phyloP scores from a whole-genome alignment of 2,113 vertebrate genomes.

The Apus apus region DNA sequence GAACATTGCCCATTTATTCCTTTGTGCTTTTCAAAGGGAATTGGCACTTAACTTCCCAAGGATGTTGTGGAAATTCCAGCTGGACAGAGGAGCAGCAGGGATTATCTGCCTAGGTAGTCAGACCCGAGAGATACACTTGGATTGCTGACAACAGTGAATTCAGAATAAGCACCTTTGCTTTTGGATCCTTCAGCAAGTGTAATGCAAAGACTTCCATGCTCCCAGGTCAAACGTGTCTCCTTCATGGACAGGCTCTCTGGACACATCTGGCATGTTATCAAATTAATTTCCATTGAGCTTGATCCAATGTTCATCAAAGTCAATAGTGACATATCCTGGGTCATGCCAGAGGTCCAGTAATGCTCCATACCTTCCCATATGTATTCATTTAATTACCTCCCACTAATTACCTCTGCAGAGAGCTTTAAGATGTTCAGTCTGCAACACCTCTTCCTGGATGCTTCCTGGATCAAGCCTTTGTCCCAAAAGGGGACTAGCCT shows the following conservation, averaged over 20 bases:
- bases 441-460: background rate
- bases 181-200: background rate
- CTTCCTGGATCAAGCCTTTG: background rate
- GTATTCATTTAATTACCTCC: constrained; percentile 46
- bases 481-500: background rate
- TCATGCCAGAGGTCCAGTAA: constrained; percentile 42
- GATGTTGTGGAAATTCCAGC: background rate
- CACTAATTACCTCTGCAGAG: constrained; percentile 32
- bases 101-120: background rate
- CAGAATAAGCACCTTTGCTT: background rate
- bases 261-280: constrained; percentile 47
- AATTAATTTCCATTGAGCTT: constrained; percentile 49
- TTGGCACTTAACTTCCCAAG: background rate
- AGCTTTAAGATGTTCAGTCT: constrained; percentile 2
- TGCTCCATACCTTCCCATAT: constrained; percentile 29
- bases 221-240: constrained; percentile 18
- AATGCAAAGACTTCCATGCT: constrained; percentile 14
- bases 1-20: background rate
- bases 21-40: background rate
- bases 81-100: background rate
- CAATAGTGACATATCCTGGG: constrained; percentile 57
- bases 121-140: background rate
- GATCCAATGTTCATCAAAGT: constrained; percentile 58
- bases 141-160: background rate
- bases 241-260: constrained; percentile 37